Conservation (phyloP, 1,140 invertebrate genomes). For the Sweltsa coloradensis region DNA sequence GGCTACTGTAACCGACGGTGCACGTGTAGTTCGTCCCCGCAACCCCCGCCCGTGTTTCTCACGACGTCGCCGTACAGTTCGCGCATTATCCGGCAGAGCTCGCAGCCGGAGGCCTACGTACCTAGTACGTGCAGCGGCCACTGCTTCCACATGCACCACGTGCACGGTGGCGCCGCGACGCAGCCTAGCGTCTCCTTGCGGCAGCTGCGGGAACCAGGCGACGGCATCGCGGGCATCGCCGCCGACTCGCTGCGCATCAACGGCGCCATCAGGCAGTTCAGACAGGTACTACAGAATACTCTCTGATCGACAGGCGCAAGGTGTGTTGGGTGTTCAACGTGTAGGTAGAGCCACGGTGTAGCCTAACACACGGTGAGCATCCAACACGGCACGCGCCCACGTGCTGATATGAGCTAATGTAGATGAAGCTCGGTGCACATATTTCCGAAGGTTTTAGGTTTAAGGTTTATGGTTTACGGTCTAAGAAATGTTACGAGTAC, state of each 20-base stretch:
- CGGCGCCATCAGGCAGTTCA: conserved; percentile 90
- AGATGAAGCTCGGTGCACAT: too few species aligned
- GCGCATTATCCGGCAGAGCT: conserved; percentile 78
- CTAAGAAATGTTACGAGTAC: too few species aligned
- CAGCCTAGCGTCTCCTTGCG: conserved; percentile 53
- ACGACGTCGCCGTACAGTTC: conserved; percentile 49
- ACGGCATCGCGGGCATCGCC: conserved; percentile 90
- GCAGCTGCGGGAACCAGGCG: conserved; percentile 65
- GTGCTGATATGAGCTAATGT: too few species aligned
- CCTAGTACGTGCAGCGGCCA: conserved; percentile 19
- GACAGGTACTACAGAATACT: conserved; percentile 66
- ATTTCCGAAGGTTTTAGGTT: too few species aligned
- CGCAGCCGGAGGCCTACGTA: conserved; percentile 61
- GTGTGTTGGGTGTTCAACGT: too few species aligned
- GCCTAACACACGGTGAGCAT: too few species aligned
- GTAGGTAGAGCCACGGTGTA: too few species aligned
- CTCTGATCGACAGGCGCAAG: too few species aligned
- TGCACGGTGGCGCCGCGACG: conserved; percentile 42
- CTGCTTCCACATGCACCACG: conserved; percentile 37
- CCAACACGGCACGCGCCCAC: too few species aligned
- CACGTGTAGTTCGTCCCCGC: conserved; percentile 7
- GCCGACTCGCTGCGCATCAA: conserved; percentile 94
- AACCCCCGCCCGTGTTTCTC: conserved; percentile 51
- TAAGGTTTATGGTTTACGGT: too few species aligned
- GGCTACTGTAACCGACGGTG: too few species aligned